Conservation (phyloP, 2,797 vertebrate genomes). For the Astyanax mexicanus region DNA sequence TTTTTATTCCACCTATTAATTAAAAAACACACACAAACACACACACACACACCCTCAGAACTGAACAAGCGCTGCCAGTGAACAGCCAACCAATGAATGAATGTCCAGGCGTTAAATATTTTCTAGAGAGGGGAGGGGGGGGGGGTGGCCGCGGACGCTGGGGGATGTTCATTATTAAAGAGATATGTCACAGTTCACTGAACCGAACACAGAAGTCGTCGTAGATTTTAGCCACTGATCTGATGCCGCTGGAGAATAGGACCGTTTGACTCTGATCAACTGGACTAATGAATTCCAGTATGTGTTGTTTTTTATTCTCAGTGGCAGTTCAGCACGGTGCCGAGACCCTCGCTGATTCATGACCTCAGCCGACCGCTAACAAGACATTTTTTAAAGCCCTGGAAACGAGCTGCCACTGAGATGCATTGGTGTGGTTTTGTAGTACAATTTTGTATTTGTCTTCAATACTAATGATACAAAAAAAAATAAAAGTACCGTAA, state of each 20-base stretch:
- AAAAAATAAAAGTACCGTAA: no score
- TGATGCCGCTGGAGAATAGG: conserved; percentile 5
- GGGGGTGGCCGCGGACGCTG: background rate
- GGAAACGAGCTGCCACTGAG: background rate
- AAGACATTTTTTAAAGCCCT: background rate
- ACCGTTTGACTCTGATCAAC: conserved; percentile 20
- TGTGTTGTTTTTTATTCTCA: background rate
- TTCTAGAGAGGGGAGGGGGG: background rate
- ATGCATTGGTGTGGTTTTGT: background rate
- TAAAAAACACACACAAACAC: background rate
- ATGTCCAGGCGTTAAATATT: conserved; percentile 1
- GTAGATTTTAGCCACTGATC: conserved; percentile 31
- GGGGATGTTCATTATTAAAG: background rate
- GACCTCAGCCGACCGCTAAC: background rate
- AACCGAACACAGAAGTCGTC: conserved; percentile 14
- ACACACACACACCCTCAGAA: background rate
- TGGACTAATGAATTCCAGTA: background rate
- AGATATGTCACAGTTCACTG: background rate
- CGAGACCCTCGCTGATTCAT: background rate
- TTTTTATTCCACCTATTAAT: conserved; percentile 1
- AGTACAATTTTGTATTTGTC: no score
- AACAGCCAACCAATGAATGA: background rate
- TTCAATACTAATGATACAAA: no score
- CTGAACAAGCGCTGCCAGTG: background rate
- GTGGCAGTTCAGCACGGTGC: background rate